Evolutionary conservation across 2,113 vertebrate species (phyloP).

Genomic region (Pampusana beccarii): DNA sequence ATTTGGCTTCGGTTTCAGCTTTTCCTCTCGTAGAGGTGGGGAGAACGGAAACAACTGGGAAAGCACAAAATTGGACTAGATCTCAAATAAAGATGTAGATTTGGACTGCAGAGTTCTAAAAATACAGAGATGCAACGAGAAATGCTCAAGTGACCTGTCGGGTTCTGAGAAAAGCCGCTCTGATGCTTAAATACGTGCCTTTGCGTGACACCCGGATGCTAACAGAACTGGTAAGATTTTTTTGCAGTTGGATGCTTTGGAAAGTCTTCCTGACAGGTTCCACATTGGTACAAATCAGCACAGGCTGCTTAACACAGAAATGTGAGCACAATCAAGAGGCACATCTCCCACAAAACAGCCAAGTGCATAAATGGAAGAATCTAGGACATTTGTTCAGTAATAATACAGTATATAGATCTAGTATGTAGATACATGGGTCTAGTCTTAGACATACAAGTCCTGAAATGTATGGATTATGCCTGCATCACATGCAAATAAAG

Average conservation of each 20-base stretch:
- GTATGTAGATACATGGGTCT: background rate
- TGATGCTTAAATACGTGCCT: background rate
- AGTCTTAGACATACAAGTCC: background rate
- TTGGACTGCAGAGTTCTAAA: background rate
- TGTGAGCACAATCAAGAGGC: background rate
- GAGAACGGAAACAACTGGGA: background rate
- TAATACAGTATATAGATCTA: background rate
- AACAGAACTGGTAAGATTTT: rapidly evolving
- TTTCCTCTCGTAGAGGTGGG: background rate
- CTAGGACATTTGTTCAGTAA: background rate
- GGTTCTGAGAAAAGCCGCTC: background rate
- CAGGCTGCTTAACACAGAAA: background rate
- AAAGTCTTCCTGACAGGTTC: background rate
- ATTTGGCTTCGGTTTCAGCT: background rate
- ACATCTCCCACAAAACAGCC: background rate
- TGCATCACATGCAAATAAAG: background rate
- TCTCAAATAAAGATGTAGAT: rapidly evolving
- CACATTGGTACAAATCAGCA: background rate
- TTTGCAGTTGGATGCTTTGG: background rate
- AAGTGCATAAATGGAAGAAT: background rate
- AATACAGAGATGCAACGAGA: background rate
- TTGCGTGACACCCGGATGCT: rapidly evolving
- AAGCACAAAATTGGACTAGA: background rate
- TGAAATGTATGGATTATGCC: background rate
- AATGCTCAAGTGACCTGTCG: background rate